Percentiles rank a stretch among this genome's conserved stretches.
Evolutionary conservation across 2,113 vertebrate genomes (phyloP).

Genomic region (Fukomys damarensis): DNA sequence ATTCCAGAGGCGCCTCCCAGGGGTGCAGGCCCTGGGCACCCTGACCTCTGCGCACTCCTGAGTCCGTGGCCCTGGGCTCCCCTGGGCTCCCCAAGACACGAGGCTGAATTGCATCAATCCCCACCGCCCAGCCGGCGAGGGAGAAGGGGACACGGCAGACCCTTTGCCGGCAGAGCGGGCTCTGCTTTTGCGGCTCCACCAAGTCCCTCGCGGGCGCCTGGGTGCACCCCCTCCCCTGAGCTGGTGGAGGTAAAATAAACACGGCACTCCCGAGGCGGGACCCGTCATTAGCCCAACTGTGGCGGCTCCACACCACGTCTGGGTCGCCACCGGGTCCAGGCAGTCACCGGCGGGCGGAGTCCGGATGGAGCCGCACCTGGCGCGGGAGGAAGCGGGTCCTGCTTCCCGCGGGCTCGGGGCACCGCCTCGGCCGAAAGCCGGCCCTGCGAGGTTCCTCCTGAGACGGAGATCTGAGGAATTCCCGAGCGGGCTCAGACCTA

Average conservation of each 20-base stretch:
- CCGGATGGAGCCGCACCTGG: not conserved
- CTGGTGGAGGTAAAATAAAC: conserved; percentile 1
- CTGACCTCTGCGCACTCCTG: not conserved
- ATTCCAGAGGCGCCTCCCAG: not conserved
- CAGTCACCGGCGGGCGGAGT: accelerated
- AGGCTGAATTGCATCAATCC: not conserved
- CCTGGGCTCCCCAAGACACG: not conserved
- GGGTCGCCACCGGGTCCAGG: not conserved
- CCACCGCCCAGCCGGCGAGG: accelerated
- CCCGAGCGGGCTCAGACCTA: not conserved
- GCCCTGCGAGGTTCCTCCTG: not conserved
- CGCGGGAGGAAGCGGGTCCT: not conserved
- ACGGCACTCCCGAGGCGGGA: not conserved
- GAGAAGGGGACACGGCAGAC: not conserved
- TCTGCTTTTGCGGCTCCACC: not conserved
- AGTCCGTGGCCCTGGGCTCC: accelerated
- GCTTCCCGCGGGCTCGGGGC: accelerated
- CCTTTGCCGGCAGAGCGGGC: not conserved
- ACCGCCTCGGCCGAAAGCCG: conserved; percentile 46
- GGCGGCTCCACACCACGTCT: not conserved
- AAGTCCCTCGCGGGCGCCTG: accelerated
- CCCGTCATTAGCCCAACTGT: not conserved
- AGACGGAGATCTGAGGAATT: not conserved
- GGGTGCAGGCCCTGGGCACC: no score
- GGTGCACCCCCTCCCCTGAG: not conserved